Percentiles rank a stretch among this genome's conserved stretches.
These are phyloP conservation scores for Macrocentrus cingulum DNA, from an alignment of 1,140 invertebrate genomes.

Conservation along the genomic window DNA sequence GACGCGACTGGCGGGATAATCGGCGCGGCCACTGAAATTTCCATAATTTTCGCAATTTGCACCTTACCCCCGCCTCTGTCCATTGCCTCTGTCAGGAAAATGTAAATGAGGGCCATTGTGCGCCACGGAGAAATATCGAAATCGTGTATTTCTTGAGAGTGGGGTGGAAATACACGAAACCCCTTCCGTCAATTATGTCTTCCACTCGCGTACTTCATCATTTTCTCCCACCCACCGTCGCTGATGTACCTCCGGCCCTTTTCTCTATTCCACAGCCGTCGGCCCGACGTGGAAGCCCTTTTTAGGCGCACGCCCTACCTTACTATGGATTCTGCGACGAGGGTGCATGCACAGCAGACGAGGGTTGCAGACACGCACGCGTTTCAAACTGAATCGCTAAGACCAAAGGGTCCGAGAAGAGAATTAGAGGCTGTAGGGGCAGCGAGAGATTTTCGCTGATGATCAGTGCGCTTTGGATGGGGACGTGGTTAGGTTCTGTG, in stretches of 20 bases:
- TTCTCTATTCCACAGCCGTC: not conserved
- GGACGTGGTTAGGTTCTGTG: not conserved
- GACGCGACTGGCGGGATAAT: constrained; percentile 23
- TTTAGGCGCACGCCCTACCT: constrained; percentile 11
- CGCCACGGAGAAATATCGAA: constrained; percentile 16
- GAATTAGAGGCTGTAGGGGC: not conserved
- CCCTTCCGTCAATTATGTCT: constrained; percentile 16
- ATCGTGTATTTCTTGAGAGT: not conserved
- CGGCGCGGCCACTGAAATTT: constrained; percentile 26
- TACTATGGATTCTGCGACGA: constrained; percentile 2
- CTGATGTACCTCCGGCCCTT: not conserved
- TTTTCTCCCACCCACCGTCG: not conserved
- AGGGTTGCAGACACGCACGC: not conserved
- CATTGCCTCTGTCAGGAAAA: constrained; percentile 12
- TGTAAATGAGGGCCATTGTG: constrained; percentile 21
- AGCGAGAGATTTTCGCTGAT: not conserved
- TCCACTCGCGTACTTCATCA: constrained; percentile 11
- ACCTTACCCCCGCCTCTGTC: constrained; percentile 6
- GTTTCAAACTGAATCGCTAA: not conserved
- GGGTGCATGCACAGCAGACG: not conserved
- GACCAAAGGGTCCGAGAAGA: not conserved
- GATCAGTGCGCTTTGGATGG: not conserved
- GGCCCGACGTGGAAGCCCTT: not conserved
- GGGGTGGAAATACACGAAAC: not conserved
- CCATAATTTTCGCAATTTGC: constrained; percentile 33